Evolutionary conservation across 2,888 invertebrate genomes (phyloP), one percentile per base, ranked within the genome.

Genomic region (Acanthoscelides obtectus): DNA sequence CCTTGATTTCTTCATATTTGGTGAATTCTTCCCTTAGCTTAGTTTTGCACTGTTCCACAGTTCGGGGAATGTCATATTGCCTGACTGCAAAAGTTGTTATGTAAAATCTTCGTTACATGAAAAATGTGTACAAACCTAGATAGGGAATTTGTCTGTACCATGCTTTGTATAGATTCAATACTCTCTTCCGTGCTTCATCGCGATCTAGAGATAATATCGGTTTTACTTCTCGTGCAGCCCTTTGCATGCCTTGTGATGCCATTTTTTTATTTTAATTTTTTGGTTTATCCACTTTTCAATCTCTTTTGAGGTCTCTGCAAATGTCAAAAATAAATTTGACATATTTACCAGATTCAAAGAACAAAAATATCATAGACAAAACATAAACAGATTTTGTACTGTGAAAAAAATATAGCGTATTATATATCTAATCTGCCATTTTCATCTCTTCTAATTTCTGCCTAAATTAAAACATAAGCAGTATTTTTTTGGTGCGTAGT

Each of bases 101-200:
- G 45, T 45, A 45, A 45, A 45, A 45, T 4, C 6, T 45, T 45
- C 45, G 17, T 6, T 45, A 12, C 17, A 45, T 45, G 17, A 12
- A 45, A 17, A 45, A 12, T 45, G 12, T 6, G 6, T 45, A 45
- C 45, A 45, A 12, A 82, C 97, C 91, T 81, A 97, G 89, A 84
- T 92, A 92, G 6, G 97, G 97, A 74, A 97, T 88, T 86, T 97
- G 95, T 77, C 97, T 92, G 86, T 94, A 95, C 97, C 98, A 98
- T 72, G 96, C 93, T 87, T 94, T 96, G 86, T 98, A 98, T 71
- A 98, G 88, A 84, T 91, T 94, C 8, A 97, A 83, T 0, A 95
- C 97, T 84, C 97, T 90, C 82, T 89, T 89, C 79, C 90, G 91
- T 0, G 97, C 96, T 84, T 98, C 97, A 2, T 86, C 87, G 66